Evolutionary conservation across 2,797 vertebrate species (phyloP).

Genomic region (Serranus cabrilla): DNA sequence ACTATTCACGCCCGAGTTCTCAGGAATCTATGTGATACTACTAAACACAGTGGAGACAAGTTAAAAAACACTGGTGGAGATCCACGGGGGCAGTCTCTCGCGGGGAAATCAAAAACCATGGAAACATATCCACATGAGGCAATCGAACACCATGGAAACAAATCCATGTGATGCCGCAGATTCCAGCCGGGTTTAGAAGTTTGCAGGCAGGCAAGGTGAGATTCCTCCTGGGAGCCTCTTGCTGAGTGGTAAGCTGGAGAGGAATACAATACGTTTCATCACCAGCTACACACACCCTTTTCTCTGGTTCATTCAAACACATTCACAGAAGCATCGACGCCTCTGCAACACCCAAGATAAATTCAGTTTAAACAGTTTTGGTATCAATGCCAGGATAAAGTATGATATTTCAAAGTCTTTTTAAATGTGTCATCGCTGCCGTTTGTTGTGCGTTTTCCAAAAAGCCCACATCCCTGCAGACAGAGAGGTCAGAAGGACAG

Average conservation of each 20-base stretch:
- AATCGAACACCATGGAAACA: slow-evolving; percentile 73
- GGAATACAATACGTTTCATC: slow-evolving; percentile 38
- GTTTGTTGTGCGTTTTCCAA: slow-evolving; percentile 26
- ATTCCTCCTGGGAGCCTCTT: slow-evolving; percentile 50
- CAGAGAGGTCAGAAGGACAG: slow-evolving; percentile 26
- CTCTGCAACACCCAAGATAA: neutral
- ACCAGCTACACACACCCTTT: slow-evolving; percentile 14
- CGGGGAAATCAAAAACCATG: slow-evolving; percentile 73
- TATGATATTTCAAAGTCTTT: slow-evolving; percentile 30
- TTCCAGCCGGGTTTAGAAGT: slow-evolving; percentile 53
- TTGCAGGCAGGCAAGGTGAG: slow-evolving; percentile 56
- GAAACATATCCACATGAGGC: slow-evolving; percentile 77
- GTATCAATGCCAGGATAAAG: slow-evolving; percentile 18
- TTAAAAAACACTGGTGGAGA: slow-evolving; percentile 60
- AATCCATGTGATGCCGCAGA: slow-evolving; percentile 66
- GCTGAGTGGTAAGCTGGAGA: slow-evolving; percentile 34
- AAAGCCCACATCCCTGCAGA: slow-evolving; percentile 16
- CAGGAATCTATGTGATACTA: slow-evolving; percentile 46
- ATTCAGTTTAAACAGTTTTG: slow-evolving; percentile 15
- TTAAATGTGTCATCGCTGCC: slow-evolving; percentile 19
- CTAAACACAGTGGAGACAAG: slow-evolving; percentile 55
- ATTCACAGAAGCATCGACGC: neutral
- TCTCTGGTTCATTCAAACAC: slow-evolving; percentile 29
- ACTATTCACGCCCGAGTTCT: slow-evolving; percentile 29
- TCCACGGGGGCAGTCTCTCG: slow-evolving; percentile 64